Evolutionary conservation across 2,888 invertebrate genomes (phyloP), one percentile per base, ranked within the genome.

Genomic region (Epinotia bilunana): DNA sequence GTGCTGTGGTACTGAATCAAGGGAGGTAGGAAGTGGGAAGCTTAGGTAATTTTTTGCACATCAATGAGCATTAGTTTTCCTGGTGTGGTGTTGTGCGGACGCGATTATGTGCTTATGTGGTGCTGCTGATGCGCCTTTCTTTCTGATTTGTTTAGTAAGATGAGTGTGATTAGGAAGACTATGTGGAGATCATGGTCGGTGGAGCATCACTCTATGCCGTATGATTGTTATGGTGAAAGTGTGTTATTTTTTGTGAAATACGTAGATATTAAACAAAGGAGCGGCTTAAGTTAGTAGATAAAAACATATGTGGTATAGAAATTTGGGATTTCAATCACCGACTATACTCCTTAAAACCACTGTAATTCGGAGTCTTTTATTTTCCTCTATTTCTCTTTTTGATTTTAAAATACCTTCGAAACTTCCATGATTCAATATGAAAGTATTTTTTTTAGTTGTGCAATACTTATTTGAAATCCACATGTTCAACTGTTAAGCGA

Each of bases 31-130:
- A 91, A 91, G 86, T 83, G 82, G 78, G 82, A 83, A 81, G 77
- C 86, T 87, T 88, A 88, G 87, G 86, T 88, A 91, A 88, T 74
- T 77, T 78, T 84, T 84, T 83, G 79, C 86, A 86, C 81, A 80
- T 82, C 81, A 87, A 81, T 85, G 84, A 79, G 65, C 88, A 88
- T 86, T 89, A 74, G 76, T 67, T 80, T 87, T 84, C 87, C 87
- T 83, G 82, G 76, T 79, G 80, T 78, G 79, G 84, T 67, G 77
- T 77, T 73, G 85, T 72, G 61, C 80, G 80, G 86, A 82, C 87
- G 87, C 83, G 77, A n/a, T 46, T 20, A 18, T 28, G 16, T 63
- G 20, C 23, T 72, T 23, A 23, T 33, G 55, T 43, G 53, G 58
- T 71, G 55, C 16, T 71, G 55, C 16, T 62, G 53, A 58, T 73